Conservation (phyloP, 2,888 invertebrate genomes). For the Schizaphis graminum region DNA sequence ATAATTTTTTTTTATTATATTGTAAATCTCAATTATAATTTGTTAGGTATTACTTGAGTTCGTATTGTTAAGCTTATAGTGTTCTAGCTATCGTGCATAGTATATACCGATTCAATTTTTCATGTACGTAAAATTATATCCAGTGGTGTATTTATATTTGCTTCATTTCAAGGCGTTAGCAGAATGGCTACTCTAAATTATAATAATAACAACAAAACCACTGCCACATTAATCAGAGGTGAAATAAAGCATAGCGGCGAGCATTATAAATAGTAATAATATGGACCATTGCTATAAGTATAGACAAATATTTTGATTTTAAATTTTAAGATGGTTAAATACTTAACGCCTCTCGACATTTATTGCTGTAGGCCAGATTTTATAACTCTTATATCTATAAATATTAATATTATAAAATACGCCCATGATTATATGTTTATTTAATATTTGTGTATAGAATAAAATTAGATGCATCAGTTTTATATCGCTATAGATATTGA, state of each 20-base stretch:
- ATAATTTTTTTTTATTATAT: too few relatives aligned
- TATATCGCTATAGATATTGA: not conserved
- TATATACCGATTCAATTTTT: not conserved
- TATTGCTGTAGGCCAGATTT: not conserved
- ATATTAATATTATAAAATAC: not conserved
- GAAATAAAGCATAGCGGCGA: not conserved
- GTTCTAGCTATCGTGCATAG: not conserved
- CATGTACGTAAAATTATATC: not conserved
- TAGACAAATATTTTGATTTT: not conserved
- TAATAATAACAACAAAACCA: not conserved
- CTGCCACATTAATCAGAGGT: not conserved
- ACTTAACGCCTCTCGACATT: not conserved
- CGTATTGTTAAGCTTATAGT: not conserved
- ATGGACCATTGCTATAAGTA: not conserved
- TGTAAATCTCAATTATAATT: not conserved
- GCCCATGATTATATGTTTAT: conserved; percentile 3
- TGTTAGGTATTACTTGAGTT: not conserved
- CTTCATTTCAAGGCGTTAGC: not conserved
- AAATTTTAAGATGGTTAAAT: not conserved
- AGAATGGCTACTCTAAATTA: not conserved
- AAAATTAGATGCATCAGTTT: not conserved
- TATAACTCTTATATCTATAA: not conserved
- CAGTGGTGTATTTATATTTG: conserved; percentile 25
- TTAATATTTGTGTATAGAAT: conserved; percentile 1
- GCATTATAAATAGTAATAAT: not conserved